These are phyloP conservation scores for Portunus trituberculatus DNA, from an alignment of 1,140 invertebrate species.

Conservation along the genomic window DNA sequence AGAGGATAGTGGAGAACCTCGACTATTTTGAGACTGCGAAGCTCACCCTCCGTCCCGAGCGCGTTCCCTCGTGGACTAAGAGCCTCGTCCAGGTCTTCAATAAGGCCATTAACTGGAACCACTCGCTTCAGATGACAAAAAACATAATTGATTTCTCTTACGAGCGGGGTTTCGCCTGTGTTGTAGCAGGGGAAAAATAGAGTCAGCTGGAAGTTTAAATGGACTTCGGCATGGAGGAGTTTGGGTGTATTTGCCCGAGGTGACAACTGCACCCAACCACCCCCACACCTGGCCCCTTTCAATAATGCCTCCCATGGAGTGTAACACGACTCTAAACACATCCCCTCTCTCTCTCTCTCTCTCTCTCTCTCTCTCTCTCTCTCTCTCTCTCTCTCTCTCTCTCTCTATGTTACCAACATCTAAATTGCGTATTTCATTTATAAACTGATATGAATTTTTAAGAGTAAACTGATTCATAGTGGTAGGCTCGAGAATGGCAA, in stretches of 20 bases:
- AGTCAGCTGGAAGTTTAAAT: slow-evolving; percentile 14
- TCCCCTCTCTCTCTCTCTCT: neutral
- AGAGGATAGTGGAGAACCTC: neutral
- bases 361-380: slow-evolving; percentile 20
- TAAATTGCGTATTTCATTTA: too few species aligned
- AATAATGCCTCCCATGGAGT: neutral
- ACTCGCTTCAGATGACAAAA: neutral
- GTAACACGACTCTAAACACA: neutral
- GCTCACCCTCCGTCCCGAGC: neutral
- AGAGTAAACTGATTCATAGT: too few species aligned
- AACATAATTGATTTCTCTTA: slow-evolving; percentile 1
- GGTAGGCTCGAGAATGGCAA: too few species aligned
- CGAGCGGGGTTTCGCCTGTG: neutral
- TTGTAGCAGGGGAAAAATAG: slow-evolving; percentile 1
- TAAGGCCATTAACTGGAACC: slow-evolving; percentile 12
- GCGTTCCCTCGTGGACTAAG: neutral
- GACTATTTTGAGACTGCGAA: neutral
- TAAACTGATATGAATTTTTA: too few species aligned
- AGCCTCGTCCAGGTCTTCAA: neutral
- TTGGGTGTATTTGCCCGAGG: slow-evolving; percentile 18
- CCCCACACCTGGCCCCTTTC: neutral
- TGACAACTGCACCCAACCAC: neutral
- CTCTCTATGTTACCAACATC: too few species aligned
- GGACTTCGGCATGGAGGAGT: neutral
- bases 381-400: slow-evolving; percentile 20